These are phyloP conservation scores for Trachemys scripta DNA, from an alignment of 2,113 vertebrate species.

Conservation along the genomic window DNA sequence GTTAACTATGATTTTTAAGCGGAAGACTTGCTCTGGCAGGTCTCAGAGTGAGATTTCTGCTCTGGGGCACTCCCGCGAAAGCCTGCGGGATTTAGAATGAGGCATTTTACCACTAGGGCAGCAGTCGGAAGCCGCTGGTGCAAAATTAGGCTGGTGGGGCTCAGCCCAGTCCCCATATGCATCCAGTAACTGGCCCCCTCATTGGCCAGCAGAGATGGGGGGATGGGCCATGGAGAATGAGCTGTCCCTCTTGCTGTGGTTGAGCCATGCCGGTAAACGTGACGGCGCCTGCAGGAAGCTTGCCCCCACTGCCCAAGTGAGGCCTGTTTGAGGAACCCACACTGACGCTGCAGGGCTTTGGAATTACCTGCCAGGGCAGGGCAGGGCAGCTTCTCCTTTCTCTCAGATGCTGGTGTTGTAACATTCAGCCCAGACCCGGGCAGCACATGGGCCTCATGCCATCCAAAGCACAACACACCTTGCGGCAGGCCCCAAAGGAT, in stretches of 20 bases:
- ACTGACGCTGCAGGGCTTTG: conserved; percentile 18
- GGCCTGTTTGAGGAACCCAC: not conserved
- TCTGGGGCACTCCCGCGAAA: not conserved
- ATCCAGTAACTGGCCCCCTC: not conserved
- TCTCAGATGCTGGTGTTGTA: not conserved
- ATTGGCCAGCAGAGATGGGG: not conserved
- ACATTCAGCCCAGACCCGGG: not conserved
- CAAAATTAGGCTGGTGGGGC: not conserved
- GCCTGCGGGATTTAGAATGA: not conserved
- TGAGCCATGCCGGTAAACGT: not conserved
- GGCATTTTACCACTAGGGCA: not conserved
- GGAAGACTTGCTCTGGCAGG: not conserved
- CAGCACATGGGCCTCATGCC: not conserved
- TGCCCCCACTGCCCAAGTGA: not conserved
- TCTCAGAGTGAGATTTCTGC: rapidly evolving
- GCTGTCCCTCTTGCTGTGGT: not conserved
- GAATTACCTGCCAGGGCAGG: not conserved
- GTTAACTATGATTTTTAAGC: not conserved
- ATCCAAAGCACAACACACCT: not conserved
- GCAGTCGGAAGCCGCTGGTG: not conserved
- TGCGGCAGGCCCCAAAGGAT: not conserved
- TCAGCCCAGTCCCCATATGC: rapidly evolving
- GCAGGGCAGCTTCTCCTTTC: not conserved
- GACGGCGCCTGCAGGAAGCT: not conserved
- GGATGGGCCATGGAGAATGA: not conserved